Conservation (phyloP, 2,888 invertebrate genomes). For the Antheraea yamamai region DNA sequence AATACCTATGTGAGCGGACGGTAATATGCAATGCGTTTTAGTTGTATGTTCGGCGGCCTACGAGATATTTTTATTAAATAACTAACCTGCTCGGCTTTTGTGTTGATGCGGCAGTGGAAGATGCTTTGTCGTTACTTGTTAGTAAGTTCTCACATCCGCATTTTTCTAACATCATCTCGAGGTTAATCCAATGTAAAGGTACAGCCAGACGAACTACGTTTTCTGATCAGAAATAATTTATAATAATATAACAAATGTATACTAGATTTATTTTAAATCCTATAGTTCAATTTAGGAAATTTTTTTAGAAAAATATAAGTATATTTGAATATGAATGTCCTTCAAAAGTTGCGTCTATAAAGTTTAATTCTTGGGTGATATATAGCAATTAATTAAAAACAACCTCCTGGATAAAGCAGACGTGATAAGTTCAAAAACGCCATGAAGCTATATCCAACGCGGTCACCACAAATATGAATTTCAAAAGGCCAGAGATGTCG, state of each 20-base stretch:
- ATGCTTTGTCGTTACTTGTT: slow-evolving; percentile 42
- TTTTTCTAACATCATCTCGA: slow-evolving; percentile 45
- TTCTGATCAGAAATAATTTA: slow-evolving; percentile 39
- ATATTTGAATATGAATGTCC: background rate
- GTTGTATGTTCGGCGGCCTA: no score
- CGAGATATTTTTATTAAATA: slow-evolving; percentile 5
- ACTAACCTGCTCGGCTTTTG: slow-evolving; percentile 29
- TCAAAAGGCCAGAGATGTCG: slow-evolving; percentile 66
- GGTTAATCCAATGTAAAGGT: slow-evolving; percentile 61
- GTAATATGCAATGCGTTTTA: no score
- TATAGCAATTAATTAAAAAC: background rate
- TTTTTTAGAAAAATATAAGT: background rate
- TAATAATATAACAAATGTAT: background rate
- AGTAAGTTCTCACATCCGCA: slow-evolving; percentile 57
- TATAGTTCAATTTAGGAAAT: no score
- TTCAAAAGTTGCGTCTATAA: background rate
- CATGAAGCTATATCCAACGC: slow-evolving; percentile 58
- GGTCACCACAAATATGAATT: slow-evolving; percentile 53
- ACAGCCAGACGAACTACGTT: slow-evolving; percentile 52
- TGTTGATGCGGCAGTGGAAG: slow-evolving; percentile 33
- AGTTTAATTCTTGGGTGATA: background rate
- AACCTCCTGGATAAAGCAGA: slow-evolving; percentile 71
- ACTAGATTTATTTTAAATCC: no score
- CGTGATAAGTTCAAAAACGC: slow-evolving; percentile 59
- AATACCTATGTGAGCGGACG: no score